Base-by-base conservation (phyloP, 2,888 invertebrate species). In the Napeogenes inachia region DNA sequence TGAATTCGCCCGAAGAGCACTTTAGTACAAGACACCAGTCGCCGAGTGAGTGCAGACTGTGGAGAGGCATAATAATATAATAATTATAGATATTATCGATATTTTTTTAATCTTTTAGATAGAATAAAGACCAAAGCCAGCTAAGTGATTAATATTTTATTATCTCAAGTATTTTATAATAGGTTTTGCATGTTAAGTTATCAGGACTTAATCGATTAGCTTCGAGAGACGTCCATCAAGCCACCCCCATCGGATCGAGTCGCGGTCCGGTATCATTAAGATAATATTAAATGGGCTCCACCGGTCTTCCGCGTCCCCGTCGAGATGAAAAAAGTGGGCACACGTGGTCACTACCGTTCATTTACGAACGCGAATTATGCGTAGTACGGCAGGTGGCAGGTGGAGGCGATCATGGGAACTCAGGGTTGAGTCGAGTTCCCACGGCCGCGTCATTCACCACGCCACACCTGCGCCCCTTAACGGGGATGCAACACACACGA, bases 311-410 rank as follows among this genome's bases (percentile, higher is more conserved):
- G 89, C 85, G 83, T 85, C 78, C 73, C 73, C 73, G 68, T 64
- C 64, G 75, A 68, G 76, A 79, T 78, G 81, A 85, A 87, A 87
- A 85, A 84, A 84, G 76, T 75, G 77, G 75, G 77, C 81, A 85
- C 89, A 90, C 90, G 90, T 90, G 90, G 89, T 87, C 89, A 90
- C 88, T 89, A 90, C 90, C 89, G 89, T 89, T 89, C 89, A 87
- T 87, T 89, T 89, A 89, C 88, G 87, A 84, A 84, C 84, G 88
- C 89, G 88, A 89, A 89, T 89, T 88, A 90, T 89, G 89, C 89
- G 89, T 89, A 89, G 87, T 89, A 88, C 80, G 84, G 87, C 89
- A 88, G 88, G 89, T 88, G 89, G 85, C 85, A 84, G 84, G 85
- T 87, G 85, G 78, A 69, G 73, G 72, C 71, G 78, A 71, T 73